Conservation (phyloP, 2,113 vertebrate species). For the Nicator chloris region DNA sequence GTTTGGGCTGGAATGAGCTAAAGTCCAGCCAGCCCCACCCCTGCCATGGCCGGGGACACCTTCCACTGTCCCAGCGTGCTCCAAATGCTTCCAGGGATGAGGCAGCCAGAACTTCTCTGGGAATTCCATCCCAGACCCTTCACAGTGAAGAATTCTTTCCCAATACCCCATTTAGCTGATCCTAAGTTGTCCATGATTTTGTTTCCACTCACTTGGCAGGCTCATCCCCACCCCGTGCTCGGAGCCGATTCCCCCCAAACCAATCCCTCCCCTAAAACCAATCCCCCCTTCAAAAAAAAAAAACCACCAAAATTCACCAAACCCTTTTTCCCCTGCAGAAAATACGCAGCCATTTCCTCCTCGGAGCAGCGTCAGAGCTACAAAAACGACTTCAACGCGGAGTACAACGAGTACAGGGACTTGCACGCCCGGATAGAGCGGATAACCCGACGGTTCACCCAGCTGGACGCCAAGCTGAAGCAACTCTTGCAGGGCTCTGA, state of each 20-base stretch:
- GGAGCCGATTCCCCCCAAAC: too few relatives aligned
- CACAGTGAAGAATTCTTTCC: background rate
- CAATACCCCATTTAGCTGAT: background rate
- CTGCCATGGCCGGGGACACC: background rate
- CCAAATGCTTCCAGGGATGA: background rate
- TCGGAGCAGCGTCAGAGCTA: slow-evolving; percentile 93
- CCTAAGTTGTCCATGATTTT: fast-evolving
- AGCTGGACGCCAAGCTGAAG: slow-evolving; percentile 90
- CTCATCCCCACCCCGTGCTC: fast-evolving
- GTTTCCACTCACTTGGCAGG: fast-evolving
- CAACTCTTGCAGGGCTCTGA: slow-evolving; percentile 90
- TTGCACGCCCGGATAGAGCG: slow-evolving; percentile 92
- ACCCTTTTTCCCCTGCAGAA: slow-evolving; percentile 66
- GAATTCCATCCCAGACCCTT: background rate
- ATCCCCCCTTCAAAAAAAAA: too few relatives aligned
- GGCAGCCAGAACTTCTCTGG: background rate
- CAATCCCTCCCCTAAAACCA: background rate
- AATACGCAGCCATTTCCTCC: slow-evolving; percentile 87
- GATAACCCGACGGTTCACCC: slow-evolving; percentile 91
- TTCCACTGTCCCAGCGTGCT: background rate
- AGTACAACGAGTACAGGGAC: slow-evolving; percentile 92
- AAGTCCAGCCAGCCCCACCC: background rate
- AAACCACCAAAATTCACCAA: background rate
- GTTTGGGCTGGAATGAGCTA: background rate
- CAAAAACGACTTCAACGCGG: slow-evolving; percentile 94